A percentile compares a stretch with the other conserved stretches of the same genome.
These are phyloP conservation scores for Phaethon lepturus DNA, from an alignment of 2,113 vertebrate genomes.

Conservation along the genomic window DNA sequence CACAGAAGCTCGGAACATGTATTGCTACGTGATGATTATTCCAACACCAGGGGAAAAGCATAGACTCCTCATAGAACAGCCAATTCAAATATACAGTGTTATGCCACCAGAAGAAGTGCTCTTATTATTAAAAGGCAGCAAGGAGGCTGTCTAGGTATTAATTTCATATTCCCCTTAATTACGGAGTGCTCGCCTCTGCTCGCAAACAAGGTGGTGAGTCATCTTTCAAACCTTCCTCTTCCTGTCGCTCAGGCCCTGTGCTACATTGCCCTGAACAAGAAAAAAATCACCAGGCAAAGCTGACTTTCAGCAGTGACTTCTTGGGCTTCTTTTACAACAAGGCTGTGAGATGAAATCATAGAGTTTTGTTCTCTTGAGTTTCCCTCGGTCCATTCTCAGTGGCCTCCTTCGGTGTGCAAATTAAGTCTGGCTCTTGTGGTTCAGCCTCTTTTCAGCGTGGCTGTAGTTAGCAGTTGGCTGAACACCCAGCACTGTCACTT, in stretches of 20 bases:
- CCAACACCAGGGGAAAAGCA: background rate
- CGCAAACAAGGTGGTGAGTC: background rate
- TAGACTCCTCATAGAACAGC: background rate
- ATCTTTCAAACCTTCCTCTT: background rate
- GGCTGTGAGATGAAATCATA: background rate
- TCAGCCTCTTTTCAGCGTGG: background rate
- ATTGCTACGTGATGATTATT: background rate
- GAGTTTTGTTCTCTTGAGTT: background rate
- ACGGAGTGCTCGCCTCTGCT: background rate
- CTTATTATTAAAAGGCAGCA: slow-evolving; percentile 51
- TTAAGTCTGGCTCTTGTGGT: background rate
- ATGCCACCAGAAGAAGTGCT: background rate
- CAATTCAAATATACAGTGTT: background rate
- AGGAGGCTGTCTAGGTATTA: background rate
- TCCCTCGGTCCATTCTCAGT: background rate
- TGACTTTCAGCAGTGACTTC: background rate
- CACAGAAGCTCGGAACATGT: background rate
- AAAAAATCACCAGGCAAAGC: background rate
- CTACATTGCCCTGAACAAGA: background rate
- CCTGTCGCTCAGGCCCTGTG: background rate
- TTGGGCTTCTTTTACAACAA: background rate
- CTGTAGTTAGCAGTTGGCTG: slow-evolving; percentile 19
- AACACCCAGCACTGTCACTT: background rate
- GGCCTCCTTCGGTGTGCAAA: background rate
- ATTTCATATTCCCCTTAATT: slow-evolving; percentile 31